phyloP scores from a whole-genome alignment of 2,888 invertebrate species.

The Leptinotarsa peninsularis region DNA sequence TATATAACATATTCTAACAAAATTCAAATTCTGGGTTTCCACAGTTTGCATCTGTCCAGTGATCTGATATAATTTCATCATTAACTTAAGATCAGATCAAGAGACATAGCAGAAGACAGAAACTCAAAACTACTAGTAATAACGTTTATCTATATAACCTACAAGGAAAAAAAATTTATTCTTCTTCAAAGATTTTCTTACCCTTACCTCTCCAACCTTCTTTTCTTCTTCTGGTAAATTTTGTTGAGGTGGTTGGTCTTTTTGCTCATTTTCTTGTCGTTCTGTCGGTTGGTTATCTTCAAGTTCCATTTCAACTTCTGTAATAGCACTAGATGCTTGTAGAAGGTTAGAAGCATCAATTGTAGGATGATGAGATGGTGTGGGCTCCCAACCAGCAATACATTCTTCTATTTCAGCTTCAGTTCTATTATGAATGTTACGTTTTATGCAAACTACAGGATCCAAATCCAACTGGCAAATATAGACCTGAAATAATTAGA shows the following conservation, averaged over 20 bases:
- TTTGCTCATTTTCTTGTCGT: constrained; percentile 52
- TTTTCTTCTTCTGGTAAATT: constrained; percentile 35
- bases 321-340: constrained; percentile 84
- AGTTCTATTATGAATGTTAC: constrained; percentile 86
- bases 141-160: not conserved
- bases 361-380: constrained; percentile 84
- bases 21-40: not conserved
- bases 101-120: constrained; percentile 7
- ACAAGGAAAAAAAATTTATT: constrained; percentile 1
- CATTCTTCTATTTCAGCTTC: constrained; percentile 83
- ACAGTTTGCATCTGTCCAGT: not conserved
- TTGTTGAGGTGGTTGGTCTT: constrained; percentile 41
- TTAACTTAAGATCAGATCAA: not conserved
- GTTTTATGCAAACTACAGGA: constrained; percentile 79
- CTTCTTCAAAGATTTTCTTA: not conserved
- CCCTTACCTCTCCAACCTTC: constrained; percentile 18
- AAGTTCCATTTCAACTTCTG: constrained; percentile 86
- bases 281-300: constrained; percentile 67
- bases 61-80: not conserved
- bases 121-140: constrained; percentile 9
- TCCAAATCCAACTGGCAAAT: constrained; percentile 90
- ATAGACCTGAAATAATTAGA: constrained; percentile 77
- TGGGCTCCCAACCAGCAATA: constrained; percentile 78
- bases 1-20: not conserved
- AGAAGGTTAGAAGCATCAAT: constrained; percentile 86